Percentiles rank a stretch among this genome's conserved stretches.
These are phyloP conservation scores for Etia nguti DNA, from an alignment of 2,113 vertebrate genomes.

Conservation along the genomic window DNA sequence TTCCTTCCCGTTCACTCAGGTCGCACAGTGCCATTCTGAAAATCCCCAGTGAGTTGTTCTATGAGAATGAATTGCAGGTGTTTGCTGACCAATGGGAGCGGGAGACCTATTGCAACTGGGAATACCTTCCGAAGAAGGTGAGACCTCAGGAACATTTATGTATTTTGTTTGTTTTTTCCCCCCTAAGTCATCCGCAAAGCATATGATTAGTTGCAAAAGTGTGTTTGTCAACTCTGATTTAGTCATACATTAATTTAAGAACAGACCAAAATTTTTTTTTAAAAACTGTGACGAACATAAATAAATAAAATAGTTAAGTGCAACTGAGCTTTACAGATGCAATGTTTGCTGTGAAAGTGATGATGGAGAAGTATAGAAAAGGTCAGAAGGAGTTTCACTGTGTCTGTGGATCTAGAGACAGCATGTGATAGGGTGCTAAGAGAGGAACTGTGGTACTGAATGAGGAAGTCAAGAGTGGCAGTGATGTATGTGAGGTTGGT, in stretches of 20 bases:
- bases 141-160: rapidly evolving
- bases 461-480: background rate
- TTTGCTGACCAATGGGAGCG: conserved; percentile 63
- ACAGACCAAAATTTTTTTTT: background rate
- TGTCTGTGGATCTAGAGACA: background rate
- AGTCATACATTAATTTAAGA: rapidly evolving
- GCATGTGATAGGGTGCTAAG: background rate
- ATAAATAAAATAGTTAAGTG: background rate
- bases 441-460: background rate
- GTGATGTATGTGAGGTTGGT: background rate
- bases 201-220: background rate
- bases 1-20: conserved; percentile 52
- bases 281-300: background rate
- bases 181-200: background rate
- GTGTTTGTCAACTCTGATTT: background rate
- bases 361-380: background rate
- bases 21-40: conserved; percentile 85
- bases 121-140: conserved; percentile 79
- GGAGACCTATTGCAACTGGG: conserved; percentile 80
- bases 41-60: conserved; percentile 85
- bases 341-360: background rate
- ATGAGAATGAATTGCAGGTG: conserved; percentile 80
- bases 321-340: background rate
- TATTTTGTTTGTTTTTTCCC: rapidly evolving
- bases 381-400: background rate